Base-by-base conservation (phyloP, 2,797 vertebrate genomes). In the Micromesistius poutassou region DNA sequence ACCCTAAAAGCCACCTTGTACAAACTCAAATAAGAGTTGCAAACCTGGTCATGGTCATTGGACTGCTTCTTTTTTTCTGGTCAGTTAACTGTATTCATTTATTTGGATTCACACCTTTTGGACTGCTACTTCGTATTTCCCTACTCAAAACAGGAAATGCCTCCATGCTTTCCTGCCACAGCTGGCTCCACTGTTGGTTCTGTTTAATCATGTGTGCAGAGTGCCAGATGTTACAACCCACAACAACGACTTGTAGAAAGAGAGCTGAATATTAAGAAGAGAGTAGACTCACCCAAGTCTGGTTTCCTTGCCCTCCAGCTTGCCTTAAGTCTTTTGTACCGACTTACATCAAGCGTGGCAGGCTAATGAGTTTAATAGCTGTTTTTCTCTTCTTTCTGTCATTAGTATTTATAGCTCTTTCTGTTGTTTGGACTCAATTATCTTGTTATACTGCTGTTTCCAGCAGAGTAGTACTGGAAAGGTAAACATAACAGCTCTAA, bases 161-260 rank as follows among this genome's bases (percentile, higher is more conserved):
- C 62, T 85, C 68, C n/a, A 72, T 76, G 31, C 31, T 62, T 73
- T 77, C 38, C 31, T 46, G 74, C 55, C 46, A 75, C 46, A 76
- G 72, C 78, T 28, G 35, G 71, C 38, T 4, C 30, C 31, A 66
- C 35, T 75, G 75, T 73, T 3, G 30, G 72, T 77, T 68, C 62
- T 68, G 62, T 68, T 70, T 73, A 71, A 78, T 81, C 1, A 38
- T 76, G 50, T 72, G 30, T 76, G 68, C 40, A 1, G 68, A 82
- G 77, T 80, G 78, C 82, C 76, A 84, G 87, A 85, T 82, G 86
- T 72, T 87, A 40, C 38, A 81, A 72, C 13, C 62, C 75, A 72
- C 13, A 76, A 71, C 80, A 36, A 79, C 74, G 25, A 14, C 72
- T 40, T 8, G 50, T 40, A 66, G 79, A n/a, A 80, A 70, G 76